These are phyloP conservation scores for Sycophila sp. DNA, from an alignment of 1,140 invertebrate genomes.

Conservation along the genomic window DNA sequence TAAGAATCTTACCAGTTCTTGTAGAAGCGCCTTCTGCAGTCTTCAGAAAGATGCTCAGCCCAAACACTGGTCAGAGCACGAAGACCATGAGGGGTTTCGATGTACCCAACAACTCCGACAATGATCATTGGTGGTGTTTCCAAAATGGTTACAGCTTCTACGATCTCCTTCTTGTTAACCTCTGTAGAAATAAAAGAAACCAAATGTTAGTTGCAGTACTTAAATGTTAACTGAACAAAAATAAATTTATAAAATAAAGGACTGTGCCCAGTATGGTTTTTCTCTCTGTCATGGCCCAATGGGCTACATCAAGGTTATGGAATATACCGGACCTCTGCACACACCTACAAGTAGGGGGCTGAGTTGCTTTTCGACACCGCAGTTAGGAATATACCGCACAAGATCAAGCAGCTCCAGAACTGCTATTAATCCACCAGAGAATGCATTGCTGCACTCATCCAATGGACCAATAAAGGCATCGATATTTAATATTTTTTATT, in stretches of 20 bases:
- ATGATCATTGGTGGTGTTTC: conserved; percentile 98
- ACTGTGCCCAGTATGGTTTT: conserved; percentile 77
- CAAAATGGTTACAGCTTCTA: conserved; percentile 97
- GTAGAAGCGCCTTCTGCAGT: conserved; percentile 98
- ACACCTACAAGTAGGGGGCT: conserved; percentile 63
- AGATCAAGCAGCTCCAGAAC: conserved; percentile 59
- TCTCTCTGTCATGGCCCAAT: conserved; percentile 73
- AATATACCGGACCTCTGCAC: conserved; percentile 61
- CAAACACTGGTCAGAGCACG: conserved; percentile 95
- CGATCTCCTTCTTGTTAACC: conserved; percentile 99
- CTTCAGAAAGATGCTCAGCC: conserved; percentile 98
- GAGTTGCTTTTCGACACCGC: conserved; percentile 53
- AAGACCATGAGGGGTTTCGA: conserved; percentile 97
- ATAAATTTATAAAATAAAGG: conserved; percentile 9
- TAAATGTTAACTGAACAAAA: no score
- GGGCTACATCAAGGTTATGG: conserved; percentile 67
- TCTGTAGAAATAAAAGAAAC: conserved; percentile 71
- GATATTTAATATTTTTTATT: conserved; percentile 6
- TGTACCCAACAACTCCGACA: conserved; percentile 98
- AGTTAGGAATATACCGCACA: conserved; percentile 54
- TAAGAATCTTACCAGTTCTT: conserved; percentile 93
- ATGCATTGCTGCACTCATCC: conserved; percentile 29
- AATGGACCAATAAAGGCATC: conserved; percentile 45
- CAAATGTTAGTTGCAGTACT: conserved; percentile 5
- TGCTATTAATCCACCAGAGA: conserved; percentile 46